Evolutionary conservation across 2,888 invertebrate genomes (phyloP).

Genomic region (Limnephilus marmoratus): DNA sequence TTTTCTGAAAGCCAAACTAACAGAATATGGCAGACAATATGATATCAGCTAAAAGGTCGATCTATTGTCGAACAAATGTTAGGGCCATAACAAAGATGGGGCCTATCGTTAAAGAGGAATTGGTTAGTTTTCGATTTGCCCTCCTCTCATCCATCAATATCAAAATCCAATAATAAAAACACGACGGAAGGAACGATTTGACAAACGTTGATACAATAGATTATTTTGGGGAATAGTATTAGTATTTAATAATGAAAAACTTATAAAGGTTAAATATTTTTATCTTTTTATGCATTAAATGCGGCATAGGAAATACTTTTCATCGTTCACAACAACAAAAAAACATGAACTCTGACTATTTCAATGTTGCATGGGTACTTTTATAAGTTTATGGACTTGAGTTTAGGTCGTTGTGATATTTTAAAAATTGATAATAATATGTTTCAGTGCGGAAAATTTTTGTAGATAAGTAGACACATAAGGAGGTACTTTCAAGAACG

Average conservation of each 20-base stretch:
- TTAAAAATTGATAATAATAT: too few species aligned
- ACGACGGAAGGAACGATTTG: background rate
- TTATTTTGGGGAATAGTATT: background rate
- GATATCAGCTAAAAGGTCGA: constrained; percentile 38
- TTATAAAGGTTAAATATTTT: background rate
- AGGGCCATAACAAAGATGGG: constrained; percentile 35
- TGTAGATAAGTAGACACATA: too few species aligned
- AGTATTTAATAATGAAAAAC: background rate
- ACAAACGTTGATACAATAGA: background rate
- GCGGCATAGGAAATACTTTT: too few species aligned
- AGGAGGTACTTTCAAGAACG: too few species aligned
- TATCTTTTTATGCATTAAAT: too few species aligned
- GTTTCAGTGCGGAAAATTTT: too few species aligned
- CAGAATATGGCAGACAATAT: constrained; percentile 17
- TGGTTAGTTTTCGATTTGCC: constrained; percentile 33
- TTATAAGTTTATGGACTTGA: background rate
- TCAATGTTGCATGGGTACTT: background rate
- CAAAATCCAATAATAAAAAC: constrained; percentile 25
- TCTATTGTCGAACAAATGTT: constrained; percentile 33
- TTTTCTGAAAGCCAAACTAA: constrained; percentile 19
- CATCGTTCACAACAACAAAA: too few species aligned
- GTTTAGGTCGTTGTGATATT: background rate
- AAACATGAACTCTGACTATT: background rate
- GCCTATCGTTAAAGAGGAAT: constrained; percentile 30
- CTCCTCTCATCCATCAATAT: constrained; percentile 28